A percentile compares a stretch with the other conserved stretches of the same genome.
Conservation (phyloP, 2,888 invertebrate species). For the Tethea ocularis region DNA sequence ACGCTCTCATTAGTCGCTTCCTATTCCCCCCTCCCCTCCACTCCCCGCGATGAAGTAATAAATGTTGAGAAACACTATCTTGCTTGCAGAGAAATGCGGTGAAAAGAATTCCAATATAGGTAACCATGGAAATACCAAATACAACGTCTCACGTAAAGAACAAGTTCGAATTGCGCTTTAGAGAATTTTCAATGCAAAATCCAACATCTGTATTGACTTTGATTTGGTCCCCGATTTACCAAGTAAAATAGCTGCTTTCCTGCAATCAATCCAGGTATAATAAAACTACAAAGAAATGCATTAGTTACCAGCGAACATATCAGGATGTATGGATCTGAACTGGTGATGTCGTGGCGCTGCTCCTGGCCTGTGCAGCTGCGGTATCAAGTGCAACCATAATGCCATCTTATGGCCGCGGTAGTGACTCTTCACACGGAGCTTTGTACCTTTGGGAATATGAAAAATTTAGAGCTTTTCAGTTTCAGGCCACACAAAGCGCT, state of each 20-base stretch:
- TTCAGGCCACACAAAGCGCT: background rate
- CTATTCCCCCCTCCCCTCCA: conserved; percentile 18
- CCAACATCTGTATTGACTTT: too few relatives aligned
- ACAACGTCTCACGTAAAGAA: too few relatives aligned
- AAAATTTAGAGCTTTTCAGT: background rate
- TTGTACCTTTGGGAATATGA: conserved; percentile 77
- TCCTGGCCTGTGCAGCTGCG: conserved; percentile 92
- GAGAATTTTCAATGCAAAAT: background rate
- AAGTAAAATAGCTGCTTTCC: background rate
- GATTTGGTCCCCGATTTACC: too few relatives aligned
- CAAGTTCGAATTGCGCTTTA: too few relatives aligned
- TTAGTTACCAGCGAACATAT: conserved; percentile 88
- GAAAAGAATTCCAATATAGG: background rate
- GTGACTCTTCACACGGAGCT: conserved; percentile 91
- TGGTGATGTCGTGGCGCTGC: conserved; percentile 87
- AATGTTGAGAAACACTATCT: conserved; percentile 23
- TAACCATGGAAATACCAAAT: background rate
- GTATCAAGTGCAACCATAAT: conserved; percentile 93
- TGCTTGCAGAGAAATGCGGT: background rate
- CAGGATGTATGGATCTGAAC: conserved; percentile 86
- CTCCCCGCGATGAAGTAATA: conserved; percentile 17
- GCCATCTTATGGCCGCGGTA: conserved; percentile 96
- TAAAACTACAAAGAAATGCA: too few relatives aligned
- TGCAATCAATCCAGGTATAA: too few relatives aligned
- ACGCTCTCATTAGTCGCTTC: conserved; percentile 51